phyloP scores from a whole-genome alignment of 1,140 invertebrate species.

The Ceratosolen fusciceps region DNA sequence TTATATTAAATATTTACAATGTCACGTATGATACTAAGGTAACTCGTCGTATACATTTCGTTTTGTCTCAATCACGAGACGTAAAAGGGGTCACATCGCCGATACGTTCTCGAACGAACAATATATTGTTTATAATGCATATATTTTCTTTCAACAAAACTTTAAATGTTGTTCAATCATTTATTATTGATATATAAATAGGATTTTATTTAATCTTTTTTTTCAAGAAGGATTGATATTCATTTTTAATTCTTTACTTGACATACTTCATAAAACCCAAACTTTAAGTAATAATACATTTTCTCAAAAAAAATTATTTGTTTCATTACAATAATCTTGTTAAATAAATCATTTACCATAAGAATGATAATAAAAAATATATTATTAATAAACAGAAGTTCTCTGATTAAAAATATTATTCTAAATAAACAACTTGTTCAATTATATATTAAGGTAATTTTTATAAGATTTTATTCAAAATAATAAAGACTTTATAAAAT shows the following conservation, averaged over 20 bases:
- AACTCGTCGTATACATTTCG: constrained; percentile 68
- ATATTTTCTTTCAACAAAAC: constrained; percentile 16
- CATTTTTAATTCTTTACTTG: neutral
- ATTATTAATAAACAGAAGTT: no score
- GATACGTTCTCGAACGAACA: constrained; percentile 22
- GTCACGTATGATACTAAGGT: constrained; percentile 61
- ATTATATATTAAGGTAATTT: no score
- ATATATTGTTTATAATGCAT: constrained; percentile 25
- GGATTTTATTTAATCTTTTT: constrained; percentile 8
- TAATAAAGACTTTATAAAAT: no score
- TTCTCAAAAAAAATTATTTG: neutral
- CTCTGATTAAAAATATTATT: no score
- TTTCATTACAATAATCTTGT: no score
- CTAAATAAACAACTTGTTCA: no score
- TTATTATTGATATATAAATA: neutral
- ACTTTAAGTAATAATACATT: neutral
- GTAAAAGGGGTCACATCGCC: neutral
- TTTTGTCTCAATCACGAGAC: constrained; percentile 55
- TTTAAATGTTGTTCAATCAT: constrained; percentile 7
- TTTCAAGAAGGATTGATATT: constrained; percentile 30
- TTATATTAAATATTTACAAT: constrained; percentile 64
- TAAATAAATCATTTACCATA: no score
- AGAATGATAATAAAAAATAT: no score
- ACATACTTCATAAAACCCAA: no score
- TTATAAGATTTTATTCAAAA: no score